phyloP scores from a whole-genome alignment of 2,113 vertebrate species.

The Pyrgilauda ruficollis region DNA sequence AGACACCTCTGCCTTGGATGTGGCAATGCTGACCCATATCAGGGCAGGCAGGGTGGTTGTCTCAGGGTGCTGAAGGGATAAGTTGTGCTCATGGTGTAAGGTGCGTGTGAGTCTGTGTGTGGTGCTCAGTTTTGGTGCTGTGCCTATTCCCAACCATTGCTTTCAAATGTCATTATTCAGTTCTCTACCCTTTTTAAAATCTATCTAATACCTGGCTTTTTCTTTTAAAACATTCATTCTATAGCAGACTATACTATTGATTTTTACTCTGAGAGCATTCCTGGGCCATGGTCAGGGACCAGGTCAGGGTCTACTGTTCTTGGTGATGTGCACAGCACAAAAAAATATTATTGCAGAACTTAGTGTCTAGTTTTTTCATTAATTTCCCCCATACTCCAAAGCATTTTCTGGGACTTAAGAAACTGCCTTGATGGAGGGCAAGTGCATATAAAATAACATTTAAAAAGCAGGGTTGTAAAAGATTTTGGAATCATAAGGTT shows the following conservation, averaged over 20 bases:
- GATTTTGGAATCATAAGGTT: not conserved
- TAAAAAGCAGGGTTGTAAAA: not conserved
- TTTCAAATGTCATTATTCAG: not conserved
- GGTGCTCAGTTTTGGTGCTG: accelerated
- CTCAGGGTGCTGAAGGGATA: not conserved
- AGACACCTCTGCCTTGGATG: not conserved
- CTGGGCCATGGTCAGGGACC: not conserved
- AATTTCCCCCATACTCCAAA: not conserved
- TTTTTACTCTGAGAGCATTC: not conserved
- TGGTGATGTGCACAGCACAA: not conserved
- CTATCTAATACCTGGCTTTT: not conserved
- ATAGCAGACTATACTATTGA: not conserved
- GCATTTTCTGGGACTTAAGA: not conserved
- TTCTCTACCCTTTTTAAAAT: not conserved
- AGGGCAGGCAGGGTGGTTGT: not conserved
- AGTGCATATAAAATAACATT: not conserved
- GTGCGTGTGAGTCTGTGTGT: not conserved
- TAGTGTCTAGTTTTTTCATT: not conserved
- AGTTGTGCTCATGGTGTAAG: not conserved
- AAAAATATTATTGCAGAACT: not conserved
- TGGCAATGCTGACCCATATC: not conserved
- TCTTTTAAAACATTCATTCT: not conserved
- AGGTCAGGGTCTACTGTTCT: not conserved
- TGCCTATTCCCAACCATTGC: accelerated
- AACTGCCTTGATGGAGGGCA: not conserved